Base-by-base conservation (phyloP, 2,888 invertebrate genomes). In the Poecilobothrus nobilitatus region DNA sequence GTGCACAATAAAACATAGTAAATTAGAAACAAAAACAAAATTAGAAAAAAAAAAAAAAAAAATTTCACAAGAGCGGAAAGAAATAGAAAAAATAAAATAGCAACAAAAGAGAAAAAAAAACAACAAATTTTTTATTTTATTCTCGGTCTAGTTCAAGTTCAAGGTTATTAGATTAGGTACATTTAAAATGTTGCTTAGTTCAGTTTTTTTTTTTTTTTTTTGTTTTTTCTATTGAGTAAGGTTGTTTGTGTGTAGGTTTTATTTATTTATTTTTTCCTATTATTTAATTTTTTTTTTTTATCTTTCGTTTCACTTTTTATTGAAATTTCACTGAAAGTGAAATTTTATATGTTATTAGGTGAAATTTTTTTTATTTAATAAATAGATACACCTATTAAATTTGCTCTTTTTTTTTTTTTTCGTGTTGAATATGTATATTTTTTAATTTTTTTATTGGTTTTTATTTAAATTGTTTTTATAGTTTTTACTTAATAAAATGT, bases 91-190 rank as follows among this genome's bases (percentile, higher is more conserved):
- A 53, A 18, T 15, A 18, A 12, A 53, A 53, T 15, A 53, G 53
- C 12, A 53, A 53, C 9, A 53, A 53, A 18, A 18, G 53, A 18
- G 18, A 53, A 18, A 53, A 53, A 53, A 53, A 53, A 1, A 53
- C 18, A 53, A 53, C 7, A 18, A 53, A 18, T 37, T 37, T 12
- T 37, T 12, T 74, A 72, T 79, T 78, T 78, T 73, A 66, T 71
- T 66, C 63, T 53, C 63, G 7, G 66, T 41, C 20, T 53, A 53
- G 53, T 53, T 53, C 53, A 53, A 53, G 53, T 53, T 53, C 53
- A 53, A 53, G 53, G 53, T 53, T 53, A 53, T 53, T 53, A 53
- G 53, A 53, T 53, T 53, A 53, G 53, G 15, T 15, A 41, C 41
- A 41, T 41, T 41, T 27, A 53, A 53, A 18, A 53, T 8, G 34